These are phyloP conservation scores for Hyperoplus immaculatus DNA, from an alignment of 2,797 vertebrate species.

Conservation along the genomic window DNA sequence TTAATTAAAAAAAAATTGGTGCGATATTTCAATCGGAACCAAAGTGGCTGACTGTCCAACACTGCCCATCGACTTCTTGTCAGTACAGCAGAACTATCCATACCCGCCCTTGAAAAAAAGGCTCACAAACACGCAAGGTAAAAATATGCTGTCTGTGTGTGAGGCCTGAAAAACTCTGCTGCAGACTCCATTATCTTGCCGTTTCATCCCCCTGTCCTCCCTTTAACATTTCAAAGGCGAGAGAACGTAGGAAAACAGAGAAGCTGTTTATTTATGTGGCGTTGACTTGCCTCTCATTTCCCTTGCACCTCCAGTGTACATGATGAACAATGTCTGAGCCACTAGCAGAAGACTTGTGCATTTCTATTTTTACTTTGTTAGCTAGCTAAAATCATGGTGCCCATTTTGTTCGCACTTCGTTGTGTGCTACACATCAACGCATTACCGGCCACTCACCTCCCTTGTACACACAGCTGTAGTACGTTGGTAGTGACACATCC, in stretches of 20 bases:
- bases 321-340: conserved; percentile 18
- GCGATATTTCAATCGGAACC: not conserved
- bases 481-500: not conserved
- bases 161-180: conserved; percentile 22
- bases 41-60: not conserved
- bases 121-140: conserved; percentile 19
- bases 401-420: conserved; percentile 13
- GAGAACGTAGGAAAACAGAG: conserved; percentile 39
- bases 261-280: conserved; percentile 56
- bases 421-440: not conserved
- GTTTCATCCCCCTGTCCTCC: conserved; percentile 23
- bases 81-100: not conserved
- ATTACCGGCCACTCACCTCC: not conserved
- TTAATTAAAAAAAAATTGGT: too few relatives aligned
- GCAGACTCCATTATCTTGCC: conserved; percentile 9
- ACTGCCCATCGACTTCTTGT: not conserved
- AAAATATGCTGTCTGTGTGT: conserved; percentile 28
- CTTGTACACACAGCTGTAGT: not conserved
- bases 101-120: conserved; percentile 29
- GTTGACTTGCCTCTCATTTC: conserved; percentile 44
- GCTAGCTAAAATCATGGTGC: conserved; percentile 1
- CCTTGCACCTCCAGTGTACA: conserved; percentile 12
- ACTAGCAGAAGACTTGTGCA: not conserved
- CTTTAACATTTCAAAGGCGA: conserved; percentile 27
- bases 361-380: conserved; percentile 8